Conservation (phyloP, 2,888 invertebrate species). For the Hedya salicella region DNA sequence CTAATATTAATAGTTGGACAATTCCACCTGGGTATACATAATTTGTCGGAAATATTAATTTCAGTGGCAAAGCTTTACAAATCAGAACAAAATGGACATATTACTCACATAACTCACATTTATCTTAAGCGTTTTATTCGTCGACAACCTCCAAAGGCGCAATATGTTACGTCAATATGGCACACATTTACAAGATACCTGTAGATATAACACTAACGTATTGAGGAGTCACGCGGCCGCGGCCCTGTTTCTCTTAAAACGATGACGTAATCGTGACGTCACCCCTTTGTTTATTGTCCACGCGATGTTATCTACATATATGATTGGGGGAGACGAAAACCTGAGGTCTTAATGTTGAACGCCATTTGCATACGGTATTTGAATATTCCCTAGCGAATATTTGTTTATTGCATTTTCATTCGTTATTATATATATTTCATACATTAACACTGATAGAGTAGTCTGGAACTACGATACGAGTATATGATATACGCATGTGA, state of each 20-base stretch:
- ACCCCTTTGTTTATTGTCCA: conserved; percentile 32
- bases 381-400: neutral
- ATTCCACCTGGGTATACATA: neutral
- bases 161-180: conserved; percentile 24
- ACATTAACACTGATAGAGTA: too few relatives aligned
- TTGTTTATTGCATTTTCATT: neutral
- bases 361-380: conserved; percentile 16
- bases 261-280: conserved; percentile 37
- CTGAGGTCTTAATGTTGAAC: neutral
- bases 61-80: neutral
- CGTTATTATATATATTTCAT: too few relatives aligned
- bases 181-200: neutral
- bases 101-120: neutral
- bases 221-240: conserved; percentile 15
- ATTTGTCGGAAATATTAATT: neutral
- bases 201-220: conserved; percentile 7
- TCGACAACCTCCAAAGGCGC: neutral
- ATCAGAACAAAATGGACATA: neutral
- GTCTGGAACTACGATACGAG: too few relatives aligned
- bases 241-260: conserved; percentile 18
- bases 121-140: neutral
- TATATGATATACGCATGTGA: too few relatives aligned
- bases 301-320: conserved; percentile 7
- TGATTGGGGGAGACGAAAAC: conserved; percentile 16
- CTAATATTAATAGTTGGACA: neutral